phyloP scores from a whole-genome alignment of 2,797 vertebrate species.

The Macrochelys suwanniensis region DNA sequence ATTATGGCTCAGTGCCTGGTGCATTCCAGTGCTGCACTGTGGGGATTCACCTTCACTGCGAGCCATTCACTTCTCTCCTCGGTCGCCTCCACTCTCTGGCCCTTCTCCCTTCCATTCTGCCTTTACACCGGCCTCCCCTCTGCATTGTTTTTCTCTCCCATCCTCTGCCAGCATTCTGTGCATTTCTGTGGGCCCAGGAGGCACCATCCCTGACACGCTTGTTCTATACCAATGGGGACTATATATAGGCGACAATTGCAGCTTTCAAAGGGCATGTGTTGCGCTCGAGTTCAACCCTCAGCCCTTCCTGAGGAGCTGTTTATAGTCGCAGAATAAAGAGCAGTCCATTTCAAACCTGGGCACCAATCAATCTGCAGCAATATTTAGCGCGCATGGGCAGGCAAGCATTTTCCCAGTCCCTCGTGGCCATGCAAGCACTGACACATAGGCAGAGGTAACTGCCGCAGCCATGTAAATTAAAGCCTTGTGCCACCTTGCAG shows the following conservation, averaged over 20 bases:
- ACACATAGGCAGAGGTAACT: neutral
- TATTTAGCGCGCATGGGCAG: neutral
- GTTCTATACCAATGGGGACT: neutral
- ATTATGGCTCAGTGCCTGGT: neutral
- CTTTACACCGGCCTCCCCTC: neutral
- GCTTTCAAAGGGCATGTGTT: neutral
- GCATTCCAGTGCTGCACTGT: neutral
- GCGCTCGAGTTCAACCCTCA: neutral
- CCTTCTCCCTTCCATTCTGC: neutral
- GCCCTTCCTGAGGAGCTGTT: neutral
- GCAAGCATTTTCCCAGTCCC: neutral
- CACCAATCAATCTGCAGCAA: neutral
- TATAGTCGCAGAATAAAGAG: neutral
- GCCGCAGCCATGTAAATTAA: neutral
- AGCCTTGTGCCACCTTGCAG: neutral
- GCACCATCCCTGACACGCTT: neutral
- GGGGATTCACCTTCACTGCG: neutral
- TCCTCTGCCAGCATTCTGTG: neutral
- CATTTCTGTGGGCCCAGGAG: neutral
- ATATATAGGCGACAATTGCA: neutral
- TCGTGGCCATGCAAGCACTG: neutral
- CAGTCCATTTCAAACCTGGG: neutral
- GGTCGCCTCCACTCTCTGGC: neutral
- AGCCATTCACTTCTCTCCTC: neutral
- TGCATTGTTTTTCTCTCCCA: neutral